Evolutionary conservation across 1,140 invertebrate species (phyloP), one percentile per base, ranked within the genome.

Genomic region (Hydropsyche tenuis): DNA sequence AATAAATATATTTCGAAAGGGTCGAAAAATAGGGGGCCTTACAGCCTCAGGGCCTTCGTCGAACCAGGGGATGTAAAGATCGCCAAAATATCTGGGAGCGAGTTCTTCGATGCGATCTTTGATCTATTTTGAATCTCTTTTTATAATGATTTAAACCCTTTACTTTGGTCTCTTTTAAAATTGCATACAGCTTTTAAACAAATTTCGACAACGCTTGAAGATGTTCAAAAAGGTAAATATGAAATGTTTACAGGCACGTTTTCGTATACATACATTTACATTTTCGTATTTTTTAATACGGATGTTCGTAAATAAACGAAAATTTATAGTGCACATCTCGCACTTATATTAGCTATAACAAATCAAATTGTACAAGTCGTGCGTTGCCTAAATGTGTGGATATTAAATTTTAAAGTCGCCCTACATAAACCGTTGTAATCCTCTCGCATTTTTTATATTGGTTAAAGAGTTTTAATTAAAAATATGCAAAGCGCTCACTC

Each of bases 1-100:
- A 68, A 68, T 48, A 43, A 27, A 27, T 27, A 22, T 65, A 48
- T 25, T 37, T 37, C 43, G 23, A 48, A 48, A 42, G 65, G 65
- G 65, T 68, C 23, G 63, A 18, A 48, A 68, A 68, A 27, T 48
- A 48, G 45, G 45, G 65, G 65, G 43, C 14, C 30, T 14, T n/a
- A 65, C 16, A 7, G 63, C 63, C 43, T 65, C 37, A 27, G 30
- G 63, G 30, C 2, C 11, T 22, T 14, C 18, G 3, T 7, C 56
- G 45, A 48, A 48, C 45, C 45, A 48, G 14, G 2, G 22, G 23
- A n/a, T 7, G 56, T 20, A 60, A 53, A 6, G 7, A 60, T 22
- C 22, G 23, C 18, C 12, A 60, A 60, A 60, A 60, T 3, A 60
- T 25, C 23, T 25, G 23, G 23, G 56, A 60, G n/a, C n/a, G 9